Conservation (phyloP, 2,888 invertebrate genomes). For the Amiota communis region DNA sequence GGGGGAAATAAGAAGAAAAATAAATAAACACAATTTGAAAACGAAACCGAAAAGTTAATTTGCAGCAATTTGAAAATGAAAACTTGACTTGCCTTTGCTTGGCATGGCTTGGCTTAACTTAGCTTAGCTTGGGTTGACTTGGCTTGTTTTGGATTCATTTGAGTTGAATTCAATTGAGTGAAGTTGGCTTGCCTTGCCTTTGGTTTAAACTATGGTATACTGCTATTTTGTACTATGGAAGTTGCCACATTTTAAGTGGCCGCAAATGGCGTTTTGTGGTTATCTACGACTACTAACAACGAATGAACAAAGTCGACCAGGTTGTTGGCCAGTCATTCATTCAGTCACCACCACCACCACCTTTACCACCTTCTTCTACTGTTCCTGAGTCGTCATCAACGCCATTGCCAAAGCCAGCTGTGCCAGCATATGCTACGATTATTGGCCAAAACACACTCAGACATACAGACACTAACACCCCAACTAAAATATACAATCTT, state of each 20-base stretch:
- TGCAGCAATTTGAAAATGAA: slow-evolving; percentile 52
- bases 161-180: not conserved
- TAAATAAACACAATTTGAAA: slow-evolving; percentile 23
- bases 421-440: slow-evolving; percentile 14
- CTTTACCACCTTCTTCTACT: not conserved
- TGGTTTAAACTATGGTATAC: not conserved
- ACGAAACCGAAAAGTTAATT: slow-evolving; percentile 60
- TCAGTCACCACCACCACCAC: not conserved
- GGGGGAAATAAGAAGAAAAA: not conserved
- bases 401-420: slow-evolving; percentile 4
- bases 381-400: not conserved
- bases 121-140: too few species aligned
- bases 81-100: slow-evolving; percentile 27
- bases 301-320: not conserved
- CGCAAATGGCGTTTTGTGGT: slow-evolving; percentile 25
- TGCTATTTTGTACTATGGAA: not conserved
- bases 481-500: not conserved
- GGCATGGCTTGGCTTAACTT: too few species aligned
- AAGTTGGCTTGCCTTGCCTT: slow-evolving; percentile 17
- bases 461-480: too few species aligned
- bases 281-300: not conserved
- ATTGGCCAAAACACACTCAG: not conserved
- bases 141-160: not conserved
- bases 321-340: too few species aligned
- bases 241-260: slow-evolving; percentile 22